A percentile compares a stretch with the other conserved stretches of the same genome.
phyloP scores from a whole-genome alignment of 2,797 vertebrate species.

The Siniperca undulata region DNA sequence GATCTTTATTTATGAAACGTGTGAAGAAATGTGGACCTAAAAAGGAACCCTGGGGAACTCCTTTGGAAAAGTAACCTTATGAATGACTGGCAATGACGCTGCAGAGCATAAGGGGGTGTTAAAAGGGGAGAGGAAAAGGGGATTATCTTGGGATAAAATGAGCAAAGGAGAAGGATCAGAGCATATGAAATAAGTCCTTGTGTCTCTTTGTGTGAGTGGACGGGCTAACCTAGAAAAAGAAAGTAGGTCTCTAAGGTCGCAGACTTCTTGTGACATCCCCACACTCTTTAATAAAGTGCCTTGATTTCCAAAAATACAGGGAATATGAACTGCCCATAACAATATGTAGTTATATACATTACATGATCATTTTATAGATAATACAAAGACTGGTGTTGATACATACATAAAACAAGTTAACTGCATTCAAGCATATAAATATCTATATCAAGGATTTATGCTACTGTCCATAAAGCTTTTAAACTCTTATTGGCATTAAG shows the following conservation, averaged over 20 bases:
- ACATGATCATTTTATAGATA: not conserved
- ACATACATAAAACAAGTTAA: not conserved
- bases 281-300: slow-evolving; percentile 46
- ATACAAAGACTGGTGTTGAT: not conserved
- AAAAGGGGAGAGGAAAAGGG: slow-evolving; percentile 57
- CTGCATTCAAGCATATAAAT: not conserved
- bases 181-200: slow-evolving; percentile 46
- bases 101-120: slow-evolving; percentile 31
- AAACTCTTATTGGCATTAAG: not conserved
- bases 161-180: slow-evolving; percentile 39
- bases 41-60: slow-evolving; percentile 1
- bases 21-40: slow-evolving; percentile 14
- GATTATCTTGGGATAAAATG: slow-evolving; percentile 60
- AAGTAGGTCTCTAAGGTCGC: slow-evolving; percentile 69
- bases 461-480: not conserved
- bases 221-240: slow-evolving; percentile 83
- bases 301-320: not conserved
- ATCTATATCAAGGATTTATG: not conserved
- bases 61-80: slow-evolving; percentile 33
- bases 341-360: not conserved
- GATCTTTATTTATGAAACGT: not conserved
- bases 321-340: not conserved
- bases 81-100: slow-evolving; percentile 55
- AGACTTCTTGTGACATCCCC: slow-evolving; percentile 77
- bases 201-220: slow-evolving; percentile 47